Percentiles rank a stretch among this genome's conserved stretches.
Evolutionary conservation across 2,888 invertebrate genomes (phyloP).

Genomic region (Acheta domesticus): DNA sequence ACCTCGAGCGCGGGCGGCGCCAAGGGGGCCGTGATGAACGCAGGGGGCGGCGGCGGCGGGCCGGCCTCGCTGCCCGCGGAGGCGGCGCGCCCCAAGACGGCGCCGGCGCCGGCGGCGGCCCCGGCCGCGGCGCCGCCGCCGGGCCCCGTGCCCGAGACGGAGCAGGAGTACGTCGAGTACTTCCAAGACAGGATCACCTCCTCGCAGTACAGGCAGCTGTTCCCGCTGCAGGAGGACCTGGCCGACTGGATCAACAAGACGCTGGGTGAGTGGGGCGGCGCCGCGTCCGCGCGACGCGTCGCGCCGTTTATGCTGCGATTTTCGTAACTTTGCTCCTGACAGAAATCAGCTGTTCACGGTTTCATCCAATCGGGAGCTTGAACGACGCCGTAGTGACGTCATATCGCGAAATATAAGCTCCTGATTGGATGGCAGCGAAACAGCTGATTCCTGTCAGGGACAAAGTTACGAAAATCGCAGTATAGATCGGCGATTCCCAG

Average conservation of each 20-base stretch:
- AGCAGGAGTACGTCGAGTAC: conserved; percentile 61
- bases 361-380: too few species aligned
- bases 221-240: conserved; percentile 80
- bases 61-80: conserved; percentile 28
- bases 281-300: too few species aligned
- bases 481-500: too few species aligned
- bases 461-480: too few species aligned
- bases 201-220: conserved; percentile 73
- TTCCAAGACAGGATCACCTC: conserved; percentile 70
- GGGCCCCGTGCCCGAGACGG: conserved; percentile 43
- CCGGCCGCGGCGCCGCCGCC: conserved; percentile 43
- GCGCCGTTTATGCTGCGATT: too few species aligned
- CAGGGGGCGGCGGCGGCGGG: conserved; percentile 23
- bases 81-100: not conserved
- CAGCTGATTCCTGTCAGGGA: too few species aligned
- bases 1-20: not conserved
- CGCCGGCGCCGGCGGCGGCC: conserved; percentile 53
- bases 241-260: conserved; percentile 86
- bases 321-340: too few species aligned
- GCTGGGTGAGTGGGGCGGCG: conserved; percentile 59
- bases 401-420: too few species aligned
- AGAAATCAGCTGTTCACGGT: too few species aligned
- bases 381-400: too few species aligned
- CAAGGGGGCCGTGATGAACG: not conserved
- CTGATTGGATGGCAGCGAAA: too few species aligned